Conservation (phyloP, 2,888 invertebrate species). For the Oscheius myriophilus region DNA sequence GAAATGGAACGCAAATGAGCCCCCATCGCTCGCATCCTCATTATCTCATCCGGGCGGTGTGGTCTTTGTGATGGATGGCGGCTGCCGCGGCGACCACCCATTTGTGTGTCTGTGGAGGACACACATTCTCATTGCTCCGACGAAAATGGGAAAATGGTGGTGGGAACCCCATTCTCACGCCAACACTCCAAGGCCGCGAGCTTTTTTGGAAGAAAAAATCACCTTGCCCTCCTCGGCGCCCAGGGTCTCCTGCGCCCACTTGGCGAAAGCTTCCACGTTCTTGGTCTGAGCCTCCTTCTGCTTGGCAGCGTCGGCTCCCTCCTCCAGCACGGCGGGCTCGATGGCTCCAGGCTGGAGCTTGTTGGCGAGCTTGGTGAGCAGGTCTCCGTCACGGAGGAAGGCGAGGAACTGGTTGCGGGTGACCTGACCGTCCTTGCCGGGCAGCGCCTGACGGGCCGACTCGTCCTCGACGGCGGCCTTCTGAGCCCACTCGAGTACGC, state of each 20-base stretch:
- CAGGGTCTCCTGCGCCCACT: constrained; percentile 59
- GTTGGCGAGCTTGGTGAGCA: constrained; percentile 66
- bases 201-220: not conserved
- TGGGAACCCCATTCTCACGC: too few relatives aligned
- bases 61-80: too few relatives aligned
- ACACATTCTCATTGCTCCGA: too few relatives aligned
- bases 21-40: too few relatives aligned
- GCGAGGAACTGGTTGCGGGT: constrained; percentile 66
- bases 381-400: constrained; percentile 62
- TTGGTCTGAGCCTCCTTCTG: constrained; percentile 63
- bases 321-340: constrained; percentile 36
- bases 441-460: constrained; percentile 55
- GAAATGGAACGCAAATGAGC: too few relatives aligned
- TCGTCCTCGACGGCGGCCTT: constrained; percentile 60
- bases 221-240: constrained; percentile 59
- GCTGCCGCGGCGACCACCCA: too few relatives aligned
- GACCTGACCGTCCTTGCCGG: constrained; percentile 62
- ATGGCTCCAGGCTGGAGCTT: constrained; percentile 42
- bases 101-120: too few relatives aligned
- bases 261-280: constrained; percentile 64
- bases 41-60: too few relatives aligned
- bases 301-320: constrained; percentile 63
- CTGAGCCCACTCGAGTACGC: constrained; percentile 62
- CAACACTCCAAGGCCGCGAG: too few relatives aligned
- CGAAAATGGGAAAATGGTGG: too few relatives aligned